These are phyloP conservation scores for Pangasius macronema DNA, from an alignment of 2,797 vertebrate species.

Conservation along the genomic window DNA sequence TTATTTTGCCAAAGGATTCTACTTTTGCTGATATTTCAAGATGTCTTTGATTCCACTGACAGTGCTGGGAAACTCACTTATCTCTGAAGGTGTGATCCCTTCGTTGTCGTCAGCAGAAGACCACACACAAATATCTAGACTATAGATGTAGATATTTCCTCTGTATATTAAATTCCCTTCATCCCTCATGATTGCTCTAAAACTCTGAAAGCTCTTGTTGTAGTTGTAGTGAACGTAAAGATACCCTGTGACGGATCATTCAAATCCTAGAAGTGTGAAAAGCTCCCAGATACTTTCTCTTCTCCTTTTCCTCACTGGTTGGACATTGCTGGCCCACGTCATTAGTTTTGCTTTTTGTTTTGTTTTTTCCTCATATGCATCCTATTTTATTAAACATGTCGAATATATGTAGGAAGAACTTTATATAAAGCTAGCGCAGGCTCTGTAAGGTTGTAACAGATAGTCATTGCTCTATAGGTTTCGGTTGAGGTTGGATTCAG, in stretches of 20 bases:
- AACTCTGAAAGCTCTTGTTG: background rate
- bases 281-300: no score
- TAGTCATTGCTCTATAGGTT: conserved; percentile 28
- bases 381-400: background rate
- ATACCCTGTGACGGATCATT: background rate
- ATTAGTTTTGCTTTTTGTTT: background rate
- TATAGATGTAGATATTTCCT: background rate
- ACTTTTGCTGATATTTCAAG: background rate
- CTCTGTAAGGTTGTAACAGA: background rate
- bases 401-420: background rate
- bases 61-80: background rate
- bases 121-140: no score
- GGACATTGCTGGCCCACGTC: background rate
- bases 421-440: background rate
- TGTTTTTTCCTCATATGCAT: background rate
- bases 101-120: background rate
- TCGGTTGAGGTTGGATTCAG: conserved; percentile 18
- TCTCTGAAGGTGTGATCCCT: background rate
- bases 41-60: background rate
- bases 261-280: background rate
- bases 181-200: background rate
- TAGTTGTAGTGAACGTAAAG: background rate
- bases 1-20: background rate
- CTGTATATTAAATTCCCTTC: background rate
- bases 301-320: background rate